Conservation (phyloP, 2,113 vertebrate species). For the Saccopteryx leptura region DNA sequence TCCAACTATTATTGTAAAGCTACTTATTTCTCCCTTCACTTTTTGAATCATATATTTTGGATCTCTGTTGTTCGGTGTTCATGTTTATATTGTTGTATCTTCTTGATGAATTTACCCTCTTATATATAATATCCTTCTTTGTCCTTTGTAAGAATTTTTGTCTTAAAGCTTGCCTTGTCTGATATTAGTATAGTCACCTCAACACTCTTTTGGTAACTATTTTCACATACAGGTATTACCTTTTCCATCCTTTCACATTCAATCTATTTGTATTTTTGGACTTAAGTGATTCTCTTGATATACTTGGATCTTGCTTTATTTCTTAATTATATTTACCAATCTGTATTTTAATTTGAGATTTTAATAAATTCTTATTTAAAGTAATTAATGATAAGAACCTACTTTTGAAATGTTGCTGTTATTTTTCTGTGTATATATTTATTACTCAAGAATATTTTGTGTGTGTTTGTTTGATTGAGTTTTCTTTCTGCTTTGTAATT, state of each 20-base stretch:
- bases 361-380: background rate
- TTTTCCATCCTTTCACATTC: background rate
- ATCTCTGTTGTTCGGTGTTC: background rate
- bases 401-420: background rate
- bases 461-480: background rate
- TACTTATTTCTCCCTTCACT: background rate
- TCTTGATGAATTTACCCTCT: constrained; percentile 1
- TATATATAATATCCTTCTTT: constrained; percentile 5
- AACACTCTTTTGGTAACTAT: constrained; percentile 2
- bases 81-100: background rate
- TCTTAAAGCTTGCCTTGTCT: background rate
- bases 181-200: background rate
- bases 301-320: background rate
- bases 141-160: background rate
- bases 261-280: background rate
- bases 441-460: background rate
- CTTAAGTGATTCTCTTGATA: background rate
- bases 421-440: constrained; percentile 15
- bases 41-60: background rate
- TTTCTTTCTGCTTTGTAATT: constrained; percentile 26
- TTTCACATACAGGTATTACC: background rate
- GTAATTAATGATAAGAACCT: constrained; percentile 4
- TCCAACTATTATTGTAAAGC: too few relatives aligned
- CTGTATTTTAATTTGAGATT: constrained; percentile 27
- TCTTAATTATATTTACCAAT: background rate